These are phyloP conservation scores for Arrhamphus sclerolepis DNA, from an alignment of 2,797 vertebrate genomes.

Conservation along the genomic window DNA sequence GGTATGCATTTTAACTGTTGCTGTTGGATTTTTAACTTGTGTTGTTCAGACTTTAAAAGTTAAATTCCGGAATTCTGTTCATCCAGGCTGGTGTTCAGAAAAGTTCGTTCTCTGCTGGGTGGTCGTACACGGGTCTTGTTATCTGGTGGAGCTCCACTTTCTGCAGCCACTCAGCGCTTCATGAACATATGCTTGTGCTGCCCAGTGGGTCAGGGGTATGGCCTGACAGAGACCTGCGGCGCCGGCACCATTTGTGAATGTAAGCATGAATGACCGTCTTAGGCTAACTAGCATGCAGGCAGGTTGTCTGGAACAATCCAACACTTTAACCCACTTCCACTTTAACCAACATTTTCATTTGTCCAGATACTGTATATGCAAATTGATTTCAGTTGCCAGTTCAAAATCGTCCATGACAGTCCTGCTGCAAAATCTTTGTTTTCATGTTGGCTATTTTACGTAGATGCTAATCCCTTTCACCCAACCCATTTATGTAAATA, in stretches of 20 bases:
- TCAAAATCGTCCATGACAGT: no score
- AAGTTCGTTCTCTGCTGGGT: constrained; percentile 89
- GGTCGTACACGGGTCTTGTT: constrained; percentile 88
- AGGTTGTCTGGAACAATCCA: no score
- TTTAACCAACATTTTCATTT: no score
- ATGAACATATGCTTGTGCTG: constrained; percentile 99
- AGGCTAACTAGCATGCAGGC: no score
- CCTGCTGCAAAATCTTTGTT: no score
- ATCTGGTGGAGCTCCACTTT: constrained; percentile 94
- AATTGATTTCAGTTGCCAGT: no score
- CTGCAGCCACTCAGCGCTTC: constrained; percentile 92
- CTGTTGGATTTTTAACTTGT: background rate
- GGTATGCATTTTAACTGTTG: constrained; percentile 63
- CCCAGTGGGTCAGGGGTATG: constrained; percentile 94
- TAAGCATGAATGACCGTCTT: constrained; percentile 62
- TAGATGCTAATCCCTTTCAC: no score
- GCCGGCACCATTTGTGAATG: constrained; percentile 91
- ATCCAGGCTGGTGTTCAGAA: constrained; percentile 88
- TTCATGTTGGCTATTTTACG: no score
- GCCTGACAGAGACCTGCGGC: constrained; percentile 92
- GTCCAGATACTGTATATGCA: no score
- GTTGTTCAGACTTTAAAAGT: background rate
- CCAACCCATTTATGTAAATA: no score
- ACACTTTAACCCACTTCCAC: no score
- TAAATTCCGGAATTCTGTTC: background rate